phyloP scores from a whole-genome alignment of 2,113 vertebrate species.

The Grantiella picta region DNA sequence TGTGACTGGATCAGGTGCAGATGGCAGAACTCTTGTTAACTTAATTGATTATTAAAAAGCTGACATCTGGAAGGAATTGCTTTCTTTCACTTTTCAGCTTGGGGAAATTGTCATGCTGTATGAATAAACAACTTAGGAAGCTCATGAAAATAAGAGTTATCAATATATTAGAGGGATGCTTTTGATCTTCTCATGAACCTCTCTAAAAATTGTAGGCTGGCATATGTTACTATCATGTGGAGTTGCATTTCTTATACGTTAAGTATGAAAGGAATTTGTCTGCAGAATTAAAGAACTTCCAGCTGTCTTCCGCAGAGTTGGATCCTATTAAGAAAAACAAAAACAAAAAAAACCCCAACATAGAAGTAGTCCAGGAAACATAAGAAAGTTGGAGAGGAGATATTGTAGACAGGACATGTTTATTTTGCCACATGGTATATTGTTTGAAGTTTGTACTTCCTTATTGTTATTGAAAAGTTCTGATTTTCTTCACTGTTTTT shows the following conservation, averaged over 20 bases:
- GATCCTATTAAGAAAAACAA: neutral
- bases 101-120: neutral
- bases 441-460: neutral
- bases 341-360: neutral
- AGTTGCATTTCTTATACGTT: neutral
- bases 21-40: constrained; percentile 8
- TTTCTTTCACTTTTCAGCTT: neutral
- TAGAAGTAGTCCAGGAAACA: neutral
- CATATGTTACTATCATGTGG: neutral
- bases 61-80: constrained; percentile 22
- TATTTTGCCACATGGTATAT: neutral
- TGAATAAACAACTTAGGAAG: neutral
- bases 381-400: neutral
- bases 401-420: neutral
- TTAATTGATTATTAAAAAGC: constrained; percentile 48
- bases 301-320: neutral
- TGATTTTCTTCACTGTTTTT: neutral
- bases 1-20: constrained; percentile 37
- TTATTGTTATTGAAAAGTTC: neutral
- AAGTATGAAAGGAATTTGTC: neutral
- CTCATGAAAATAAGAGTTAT: neutral
- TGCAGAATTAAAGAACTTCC: neutral
- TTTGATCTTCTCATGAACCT: neutral
- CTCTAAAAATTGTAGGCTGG: neutral
- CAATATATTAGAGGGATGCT: neutral